Base-by-base conservation (phyloP, 2,888 invertebrate species). In the Chironomus tentans region DNA sequence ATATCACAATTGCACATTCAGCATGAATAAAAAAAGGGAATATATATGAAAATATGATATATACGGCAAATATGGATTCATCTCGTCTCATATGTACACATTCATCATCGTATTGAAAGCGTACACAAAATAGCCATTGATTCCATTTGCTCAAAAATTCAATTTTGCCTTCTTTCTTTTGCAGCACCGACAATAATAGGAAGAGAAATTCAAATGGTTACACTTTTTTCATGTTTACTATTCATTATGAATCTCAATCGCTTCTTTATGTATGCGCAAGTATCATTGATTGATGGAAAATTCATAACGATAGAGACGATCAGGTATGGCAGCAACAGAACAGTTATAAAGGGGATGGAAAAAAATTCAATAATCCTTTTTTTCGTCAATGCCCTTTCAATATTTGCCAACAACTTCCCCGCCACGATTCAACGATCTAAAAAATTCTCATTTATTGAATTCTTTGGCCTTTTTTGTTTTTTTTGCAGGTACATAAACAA, bases 321-420 rank as follows among this genome's bases (percentile, higher is more conserved):
- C 38, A 38, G 38, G 38, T 38, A 38, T 38, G 38, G 7, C 10
- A 38, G 6, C n/a, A n/a, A n/a, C n/a, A n/a, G n/a, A n/a, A n/a
- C n/a, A n/a, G n/a, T 15, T 50, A n/a, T 18, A 56, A 18, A 56
- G n/a, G 22, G 65, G 12, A 12, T 22, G 12, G n/a, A 21, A 22
- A 18, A 70, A 70, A 70, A 24, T 71, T 71, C 71, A 71, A 71
- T 71, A 71, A 71, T 71, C 71, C 71, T 71, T 71, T 18, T 56
- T 18, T 7, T 71, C 24, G 22, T 71, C 71, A 56, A 71, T 71
- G 71, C 71, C 71, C 71, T 71, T 71, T 71, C 71, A 56, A 71
- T 71, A 71, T 71, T 56, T 71, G 24, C 56, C 21, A 56, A 71
- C 7, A 38, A 38, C 38, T 38, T 38, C 38, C 2, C 38, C 38